A percentile compares a stretch with the other conserved stretches of the same genome.
phyloP scores from a whole-genome alignment of 2,797 vertebrate species.

The Gila robusta region DNA sequence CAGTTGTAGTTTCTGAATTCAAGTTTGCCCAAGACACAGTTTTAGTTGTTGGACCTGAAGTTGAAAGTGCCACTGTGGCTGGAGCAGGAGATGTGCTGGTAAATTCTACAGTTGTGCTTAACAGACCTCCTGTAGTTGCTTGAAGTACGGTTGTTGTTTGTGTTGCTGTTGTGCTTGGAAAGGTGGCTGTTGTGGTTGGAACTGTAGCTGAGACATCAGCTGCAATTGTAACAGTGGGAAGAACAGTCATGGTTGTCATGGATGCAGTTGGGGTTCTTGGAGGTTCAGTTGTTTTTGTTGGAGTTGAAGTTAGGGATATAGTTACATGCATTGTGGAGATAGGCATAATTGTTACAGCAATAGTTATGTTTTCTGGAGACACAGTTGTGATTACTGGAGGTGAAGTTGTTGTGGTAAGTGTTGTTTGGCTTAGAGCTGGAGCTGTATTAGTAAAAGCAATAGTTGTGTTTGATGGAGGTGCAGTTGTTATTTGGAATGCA shows the following conservation, averaged over 20 bases:
- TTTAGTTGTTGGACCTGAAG: neutral
- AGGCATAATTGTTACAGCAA: neutral
- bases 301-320: neutral
- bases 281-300: conserved; percentile 11
- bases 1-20: neutral
- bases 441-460: conserved; percentile 4
- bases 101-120: neutral
- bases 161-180: neutral
- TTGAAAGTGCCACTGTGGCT: neutral
- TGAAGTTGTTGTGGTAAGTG: neutral
- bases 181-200: neutral
- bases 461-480: conserved; percentile 5
- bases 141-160: neutral
- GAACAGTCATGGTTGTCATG: neutral
- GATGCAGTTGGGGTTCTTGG: neutral
- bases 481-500: neutral
- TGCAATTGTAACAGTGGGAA: neutral
- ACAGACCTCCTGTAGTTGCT: neutral
- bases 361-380: conserved; percentile 3
- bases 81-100: neutral
- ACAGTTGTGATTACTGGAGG: neutral
- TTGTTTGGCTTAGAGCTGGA: neutral
- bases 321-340: neutral
- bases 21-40: neutral
- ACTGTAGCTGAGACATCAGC: neutral